These are phyloP conservation scores for Orchesella cincta DNA, from an alignment of 1,140 invertebrate species.

Conservation along the genomic window DNA sequence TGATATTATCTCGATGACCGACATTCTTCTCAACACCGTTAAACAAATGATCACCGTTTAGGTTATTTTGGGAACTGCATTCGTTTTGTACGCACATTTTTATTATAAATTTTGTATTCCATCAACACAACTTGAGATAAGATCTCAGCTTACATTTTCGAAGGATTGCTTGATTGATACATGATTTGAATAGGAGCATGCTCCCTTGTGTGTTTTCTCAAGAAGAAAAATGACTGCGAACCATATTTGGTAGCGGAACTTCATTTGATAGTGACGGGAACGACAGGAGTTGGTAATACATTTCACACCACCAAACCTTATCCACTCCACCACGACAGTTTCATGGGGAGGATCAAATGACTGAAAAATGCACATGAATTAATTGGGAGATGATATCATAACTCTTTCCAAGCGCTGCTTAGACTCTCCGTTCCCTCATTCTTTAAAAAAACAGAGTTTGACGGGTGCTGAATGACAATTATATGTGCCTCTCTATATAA, in stretches of 20 bases:
- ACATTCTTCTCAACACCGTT: too few relatives aligned
- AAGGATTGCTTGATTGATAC: not conserved
- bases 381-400: conserved; percentile 17
- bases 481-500: not conserved
- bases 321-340: too few relatives aligned
- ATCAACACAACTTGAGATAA: too few relatives aligned
- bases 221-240: not conserved
- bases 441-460: not conserved
- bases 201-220: not conserved
- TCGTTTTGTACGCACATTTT: too few relatives aligned
- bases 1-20: too few relatives aligned
- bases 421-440: not conserved
- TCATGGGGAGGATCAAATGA: conserved; percentile 1
- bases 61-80: too few relatives aligned
- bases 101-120: too few relatives aligned
- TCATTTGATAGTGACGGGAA: not conserved
- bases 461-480: conserved; percentile 11
- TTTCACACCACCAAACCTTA: too few relatives aligned
- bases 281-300: too few relatives aligned
- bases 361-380: conserved; percentile 9
- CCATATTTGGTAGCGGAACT: not conserved
- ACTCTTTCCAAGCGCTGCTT: not conserved
- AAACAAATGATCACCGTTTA: too few relatives aligned
- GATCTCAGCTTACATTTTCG: too few relatives aligned
- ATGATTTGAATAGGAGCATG: not conserved